Evolutionary conservation across 1,140 invertebrate genomes (phyloP), one percentile per base, ranked within the genome.

Genomic region (Heliconius eleuchia): DNA sequence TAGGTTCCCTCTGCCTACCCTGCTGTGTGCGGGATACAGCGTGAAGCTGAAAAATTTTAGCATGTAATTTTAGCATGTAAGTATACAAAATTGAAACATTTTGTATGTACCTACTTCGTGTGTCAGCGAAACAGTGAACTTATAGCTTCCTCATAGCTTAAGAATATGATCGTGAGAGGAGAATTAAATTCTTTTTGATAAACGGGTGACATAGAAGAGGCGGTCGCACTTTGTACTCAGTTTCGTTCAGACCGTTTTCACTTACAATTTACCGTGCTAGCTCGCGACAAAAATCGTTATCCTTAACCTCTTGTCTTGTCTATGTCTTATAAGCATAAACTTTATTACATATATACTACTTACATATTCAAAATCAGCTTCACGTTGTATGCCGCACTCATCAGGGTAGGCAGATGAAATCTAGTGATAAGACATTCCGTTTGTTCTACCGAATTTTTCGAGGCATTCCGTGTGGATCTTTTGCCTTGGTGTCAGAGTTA

Each of bases 111-210:
- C 0, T 42, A 42, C 39, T 42, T 60, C 57, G 57, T 60, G 23
- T 60, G 57, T 60, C 57, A 60, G 57, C 57, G 23, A 23, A 60
- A 60, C 11, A 9, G 23, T 60, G 30, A 60, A 60, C 30, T 60
- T 60, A 60, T 60, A 60, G 57, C 23, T 60, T 60, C 57, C 57
- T 60, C 57, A 60, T 60, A 60, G 57, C 23, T 30, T 60, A 60
- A 27, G 23, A 60, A 60, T 27, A 60, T 60, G 57, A 60, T 60
- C 23, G 57, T 60, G 23, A 60, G 0, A 13, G 57, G 57, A 60
- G 57, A 60, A 30, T 30, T 60, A 60, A 60, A 60, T 60, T 60
- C 57, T 60, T 27, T 30, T 23, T 60, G 9, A 27, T 60, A 60
- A 60, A 60, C 57, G 57, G 23, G 57, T 60, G 57, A 60, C 23